phyloP scores from a whole-genome alignment of 1,140 invertebrate species.

The Scaptomyza montana region DNA sequence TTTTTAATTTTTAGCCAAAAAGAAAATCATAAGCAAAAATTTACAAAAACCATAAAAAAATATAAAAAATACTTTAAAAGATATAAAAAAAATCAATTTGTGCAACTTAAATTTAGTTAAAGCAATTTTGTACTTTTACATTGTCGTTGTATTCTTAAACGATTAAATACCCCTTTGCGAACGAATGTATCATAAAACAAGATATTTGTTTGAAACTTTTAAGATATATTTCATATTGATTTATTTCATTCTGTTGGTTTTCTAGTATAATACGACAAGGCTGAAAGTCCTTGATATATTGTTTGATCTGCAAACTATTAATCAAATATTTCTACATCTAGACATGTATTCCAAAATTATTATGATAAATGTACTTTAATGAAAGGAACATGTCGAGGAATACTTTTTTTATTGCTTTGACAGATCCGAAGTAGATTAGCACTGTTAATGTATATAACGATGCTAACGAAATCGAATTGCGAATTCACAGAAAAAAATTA shows the following conservation, averaged over 20 bases:
- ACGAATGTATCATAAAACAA: slow-evolving; percentile 4
- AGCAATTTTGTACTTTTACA: slow-evolving; percentile 48
- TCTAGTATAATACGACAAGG: slow-evolving; percentile 54
- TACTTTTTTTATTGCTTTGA: slow-evolving; percentile 1
- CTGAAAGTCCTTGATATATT: background rate
- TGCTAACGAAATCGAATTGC: slow-evolving; percentile 1
- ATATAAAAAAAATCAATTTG: slow-evolving; percentile 14
- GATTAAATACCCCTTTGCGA: slow-evolving; percentile 5
- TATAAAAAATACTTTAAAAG: slow-evolving; percentile 20
- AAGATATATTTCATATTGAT: slow-evolving; percentile 11
- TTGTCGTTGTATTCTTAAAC: slow-evolving; percentile 9
- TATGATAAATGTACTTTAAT: background rate
- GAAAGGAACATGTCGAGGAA: background rate
- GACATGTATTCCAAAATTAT: too few species aligned
- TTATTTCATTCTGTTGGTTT: slow-evolving; percentile 30
- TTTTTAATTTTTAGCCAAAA: slow-evolving; percentile 58
- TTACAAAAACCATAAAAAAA: slow-evolving; percentile 5
- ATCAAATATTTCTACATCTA: background rate
- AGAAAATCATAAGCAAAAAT: slow-evolving; percentile 11
- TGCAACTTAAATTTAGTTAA: slow-evolving; percentile 68
- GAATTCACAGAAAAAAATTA: background rate
- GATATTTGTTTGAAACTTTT: slow-evolving; percentile 12
- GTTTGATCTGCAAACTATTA: background rate
- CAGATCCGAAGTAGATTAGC: background rate
- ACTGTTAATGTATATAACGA: slow-evolving; percentile 2